Percentiles rank a stretch among this genome's conserved stretches.
These are phyloP conservation scores for Petaurus breviceps DNA, from an alignment of 2,113 vertebrate species.

Conservation along the genomic window DNA sequence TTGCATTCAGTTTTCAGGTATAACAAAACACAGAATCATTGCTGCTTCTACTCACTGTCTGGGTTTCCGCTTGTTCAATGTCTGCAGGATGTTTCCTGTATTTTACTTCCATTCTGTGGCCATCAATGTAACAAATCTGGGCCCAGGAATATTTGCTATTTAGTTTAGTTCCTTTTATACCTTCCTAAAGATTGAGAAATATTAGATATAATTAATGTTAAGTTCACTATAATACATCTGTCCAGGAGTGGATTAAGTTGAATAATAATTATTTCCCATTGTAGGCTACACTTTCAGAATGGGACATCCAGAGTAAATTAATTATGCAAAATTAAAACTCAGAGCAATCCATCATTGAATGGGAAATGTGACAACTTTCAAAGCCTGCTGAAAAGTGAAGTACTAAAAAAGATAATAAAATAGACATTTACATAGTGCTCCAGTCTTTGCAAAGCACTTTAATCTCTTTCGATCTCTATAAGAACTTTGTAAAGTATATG, in stretches of 20 bases:
- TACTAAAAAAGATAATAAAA: neutral
- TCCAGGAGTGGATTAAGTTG: neutral
- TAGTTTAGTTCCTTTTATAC: constrained; percentile 35
- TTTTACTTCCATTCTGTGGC: constrained; percentile 19
- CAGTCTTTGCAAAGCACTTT: neutral
- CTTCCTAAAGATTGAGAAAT: constrained; percentile 19
- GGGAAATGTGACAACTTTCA: neutral
- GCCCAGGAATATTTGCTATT: constrained; percentile 22
- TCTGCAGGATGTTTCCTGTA: neutral
- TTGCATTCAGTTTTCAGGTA: constrained; percentile 5
- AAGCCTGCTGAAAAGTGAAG: neutral
- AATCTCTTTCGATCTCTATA: neutral
- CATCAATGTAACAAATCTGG: constrained; percentile 9
- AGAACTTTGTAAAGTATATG: neutral
- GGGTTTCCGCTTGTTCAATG: constrained; percentile 28
- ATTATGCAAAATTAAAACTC: neutral
- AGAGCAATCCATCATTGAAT: neutral
- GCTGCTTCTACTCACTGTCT: neutral
- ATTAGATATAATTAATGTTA: constrained; percentile 36
- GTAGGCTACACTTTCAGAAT: neutral
- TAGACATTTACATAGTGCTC: neutral
- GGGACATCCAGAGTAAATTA: neutral
- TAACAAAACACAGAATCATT: neutral
- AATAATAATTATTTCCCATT: constrained; percentile 29
- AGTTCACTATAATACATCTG: constrained; percentile 27